Evolutionary conservation across 2,113 vertebrate genomes (phyloP), one percentile per base, ranked within the genome.

Genomic region (Riparia riparia): DNA sequence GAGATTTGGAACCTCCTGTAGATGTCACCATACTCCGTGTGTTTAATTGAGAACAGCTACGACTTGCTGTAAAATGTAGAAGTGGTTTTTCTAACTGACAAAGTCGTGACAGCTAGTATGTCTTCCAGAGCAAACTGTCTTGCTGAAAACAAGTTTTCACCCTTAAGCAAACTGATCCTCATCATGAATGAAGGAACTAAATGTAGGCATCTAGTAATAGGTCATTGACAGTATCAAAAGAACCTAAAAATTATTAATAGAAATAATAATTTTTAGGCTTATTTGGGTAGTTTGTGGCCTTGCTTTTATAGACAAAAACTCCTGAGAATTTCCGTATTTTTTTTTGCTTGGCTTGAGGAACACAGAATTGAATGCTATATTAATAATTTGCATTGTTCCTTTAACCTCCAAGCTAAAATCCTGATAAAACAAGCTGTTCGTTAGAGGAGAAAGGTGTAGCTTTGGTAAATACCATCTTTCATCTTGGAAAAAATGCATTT

Each of bases 21-120:
- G 98, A 97, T 98, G 98, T 97, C 98, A 96, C 93, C 82, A 69
- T 66, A 97, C 73, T 96, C 98, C 98, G 91, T 51, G 49, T 49
- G 82, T 97, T 98, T 86, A 61, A 64, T 22, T 42, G 56, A 54
- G 13, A 44, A 7, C n/a, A 71, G 29, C 4, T 54, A 9, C 2
- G 17, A 79, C 85, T 91, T 78, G 68, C 44, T 73, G 53, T 34
- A 88, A 69, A 94, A 72, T 80, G 21, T 32, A 28, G 93, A 41
- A 76, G 78, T 41, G 68, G 17, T 14, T 64, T 72, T 86, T 90
- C 87, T 29, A 25, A 70, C 54, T 77, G 86, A 29, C 47, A 90
- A 96, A 93, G 10, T 78, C 10, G 10, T 28, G 11, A 49, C 21
- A 24, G 18, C 24, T 47, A 37, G 3, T 29, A 24, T 45, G 32